Base-by-base conservation (phyloP, 2,113 vertebrate genomes). In the Protobothrops mucrosquamatus region DNA sequence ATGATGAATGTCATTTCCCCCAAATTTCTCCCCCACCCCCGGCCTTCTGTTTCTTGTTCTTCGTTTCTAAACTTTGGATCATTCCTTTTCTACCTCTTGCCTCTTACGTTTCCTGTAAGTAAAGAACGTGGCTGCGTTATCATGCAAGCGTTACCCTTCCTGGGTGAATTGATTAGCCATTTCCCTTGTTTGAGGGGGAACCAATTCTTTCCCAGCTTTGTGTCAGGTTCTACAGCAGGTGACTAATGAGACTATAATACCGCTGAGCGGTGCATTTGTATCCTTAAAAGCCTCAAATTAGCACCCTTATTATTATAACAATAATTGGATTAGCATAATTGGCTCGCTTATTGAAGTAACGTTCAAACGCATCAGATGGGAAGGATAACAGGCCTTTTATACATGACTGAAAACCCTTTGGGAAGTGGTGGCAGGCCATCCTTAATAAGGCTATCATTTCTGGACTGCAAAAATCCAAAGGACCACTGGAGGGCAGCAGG, bases 301-400 rank as follows among this genome's bases (percentile, higher is more conserved):
- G 51, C 90, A 64, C 43, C 7, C 89, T 96, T 97, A 97, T 96
- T 93, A 97, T 95, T 94, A 89, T 46, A 95, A 95, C 93, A 97
- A 95, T 94, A 93, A 95, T 95, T 86, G 18, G 88, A 94, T 96
- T 96, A 95, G 61, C 92, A 93, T 95, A 95, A 94, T 91, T 94
- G 93, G 52, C 95, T 93, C 95, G 88, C 91, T 93, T 81, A 39
- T 46, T 39, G 96, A 64, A 48, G 91, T 93, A 95, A 91, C 34
- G 55, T 1, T 94, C 74, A 94, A 94, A 43, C 51, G 95, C 95
- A 90, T 94, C 93, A 94, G 95, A 93, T 85, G 20, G 59, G 48
- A 96, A 95, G 93, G 95, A 95, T 95, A 91, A 95, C 14, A 95
- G 94, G 89, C 51, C 92, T 92, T 48, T 55, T 54, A 56, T 1